Base-by-base conservation (phyloP, 2,888 invertebrate genomes). In the Hyles lineata region DNA sequence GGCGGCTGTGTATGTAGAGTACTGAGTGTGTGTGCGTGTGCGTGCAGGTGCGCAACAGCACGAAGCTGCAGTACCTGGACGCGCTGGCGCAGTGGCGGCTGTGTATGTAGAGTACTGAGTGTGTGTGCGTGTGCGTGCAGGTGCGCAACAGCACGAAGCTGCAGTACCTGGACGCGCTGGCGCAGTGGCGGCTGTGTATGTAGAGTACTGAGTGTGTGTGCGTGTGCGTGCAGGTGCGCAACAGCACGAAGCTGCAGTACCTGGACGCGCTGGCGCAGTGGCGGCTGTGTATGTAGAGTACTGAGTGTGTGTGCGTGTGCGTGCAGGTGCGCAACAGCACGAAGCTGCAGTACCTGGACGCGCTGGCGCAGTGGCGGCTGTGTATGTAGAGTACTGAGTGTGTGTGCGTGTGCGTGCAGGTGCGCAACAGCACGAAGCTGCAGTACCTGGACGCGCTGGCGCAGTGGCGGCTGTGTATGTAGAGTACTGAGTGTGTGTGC, bases 251-350 rank as follows among this genome's bases (percentile, higher is more conserved):
- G 92, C 94, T 97, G 77, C 96, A 96, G 86, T 99, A 99, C 92
- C 93, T 99, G 85, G 98, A 98, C 90, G 97, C 97, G 76, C 94
- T 99, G 82, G 98, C 98, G 67, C 98, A 98, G 91, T 98, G 98
- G 92, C 96, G 98, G 80, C 95, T 99, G 77, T n/a, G n/a, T n/a
- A n/a, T n/a, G n/a, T n/a, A n/a, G n/a, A n/a, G n/a, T n/a, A n/a
- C n/a, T n/a, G n/a, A n/a, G n/a, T n/a, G 50, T 50, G 15, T 50
- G 50, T 29, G 8, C 11, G n/a, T 25, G 19, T 19, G 43, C 11
- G 29, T 43, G 19, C 94, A 96, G 86, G 98, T 98, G 25, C 96
- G 96, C 74, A 97, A 98, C 91, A 94, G 95, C 71, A 97, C 96
- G 75, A 98, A 98, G 92, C 94, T 97, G 77, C 96, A 96, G 86